These are phyloP conservation scores for Bombus waltoni DNA, from an alignment of 1,140 invertebrate species.

Conservation along the genomic window DNA sequence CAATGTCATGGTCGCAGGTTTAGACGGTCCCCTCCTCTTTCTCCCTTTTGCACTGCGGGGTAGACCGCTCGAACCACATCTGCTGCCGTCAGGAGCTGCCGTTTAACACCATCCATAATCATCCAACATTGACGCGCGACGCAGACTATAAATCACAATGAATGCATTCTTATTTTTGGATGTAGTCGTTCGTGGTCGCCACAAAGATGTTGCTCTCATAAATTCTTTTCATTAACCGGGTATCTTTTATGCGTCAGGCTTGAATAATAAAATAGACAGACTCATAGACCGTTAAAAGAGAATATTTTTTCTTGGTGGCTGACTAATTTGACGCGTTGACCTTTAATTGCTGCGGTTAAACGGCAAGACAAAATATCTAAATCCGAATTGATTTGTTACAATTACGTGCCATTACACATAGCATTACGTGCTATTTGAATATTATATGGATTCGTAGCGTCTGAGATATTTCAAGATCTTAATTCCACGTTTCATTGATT, in stretches of 20 bases:
- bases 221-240: not conserved
- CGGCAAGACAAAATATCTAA: not conserved
- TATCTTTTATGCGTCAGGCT: not conserved
- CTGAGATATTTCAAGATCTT: too few relatives aligned
- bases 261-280: not conserved
- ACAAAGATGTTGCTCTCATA: not conserved
- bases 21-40: constrained; percentile 44
- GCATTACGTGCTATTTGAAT: not conserved
- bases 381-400: not conserved
- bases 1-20: constrained; percentile 70
- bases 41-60: constrained; percentile 39
- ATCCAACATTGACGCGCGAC: constrained; percentile 34
- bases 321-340: not conserved
- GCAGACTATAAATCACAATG: constrained; percentile 37
- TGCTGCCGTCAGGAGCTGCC: constrained; percentile 36
- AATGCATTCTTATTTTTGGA: constrained; percentile 31
- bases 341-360: not conserved
- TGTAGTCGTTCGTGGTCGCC: not conserved
- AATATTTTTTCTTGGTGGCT: not conserved
- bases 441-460: not conserved
- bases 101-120: constrained; percentile 54
- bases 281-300: too few relatives aligned
- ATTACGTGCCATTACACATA: too few relatives aligned
- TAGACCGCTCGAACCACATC: constrained; percentile 53
- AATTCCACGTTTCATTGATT: not conserved